Evolutionary conservation across 2,888 invertebrate species (phyloP), one percentile per base, ranked within the genome.

Genomic region (Meandrusa payeni): DNA sequence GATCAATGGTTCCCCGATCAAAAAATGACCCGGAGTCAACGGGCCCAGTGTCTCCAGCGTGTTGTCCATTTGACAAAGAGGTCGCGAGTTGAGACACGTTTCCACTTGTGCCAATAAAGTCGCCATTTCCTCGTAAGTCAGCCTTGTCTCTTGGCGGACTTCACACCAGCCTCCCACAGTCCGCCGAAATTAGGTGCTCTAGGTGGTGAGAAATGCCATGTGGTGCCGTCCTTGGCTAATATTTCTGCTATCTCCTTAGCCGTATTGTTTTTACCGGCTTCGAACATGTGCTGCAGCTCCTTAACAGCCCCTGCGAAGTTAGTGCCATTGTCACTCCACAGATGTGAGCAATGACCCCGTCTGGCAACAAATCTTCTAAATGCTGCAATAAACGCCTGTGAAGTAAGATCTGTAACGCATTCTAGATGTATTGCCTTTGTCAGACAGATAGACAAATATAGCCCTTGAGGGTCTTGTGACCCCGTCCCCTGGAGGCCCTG

Each of bases 351-450:
- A 12, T 46, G 43, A 0, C 51, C 52, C 33, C 50, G 32, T 10
- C 49, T 45, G 19, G 52, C 17, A 15, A 46, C 40, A 28, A 50
- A 55, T 22, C 51, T 20, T 7, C 33, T 43, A 20, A 51, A 56
- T 7, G 54, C 53, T 13, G 46, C 41, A 10, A 54, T 13, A 29
- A 53, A 55, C 2, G 51, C 54, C 31, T 58, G 47, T 1, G 63
- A 46, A 6, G 57, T 52, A 1, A 65, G 47, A 11, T 57, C 54
- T 0, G 46, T 47, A 1, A 62, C 61, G 2, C 50, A 36, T 32
- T 64, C 62, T 1, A 64, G 38, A 29, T 61, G 57, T 4, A 59
- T 43, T 0, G 61, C 60, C 10, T 49, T 48, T 0, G 55, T 53
- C 0, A 59, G 2, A 46, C 13, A 2, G 23, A 34, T 3, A 34